These are phyloP conservation scores for Alexandromys fortis DNA, from an alignment of 2,113 vertebrate genomes.

Conservation along the genomic window DNA sequence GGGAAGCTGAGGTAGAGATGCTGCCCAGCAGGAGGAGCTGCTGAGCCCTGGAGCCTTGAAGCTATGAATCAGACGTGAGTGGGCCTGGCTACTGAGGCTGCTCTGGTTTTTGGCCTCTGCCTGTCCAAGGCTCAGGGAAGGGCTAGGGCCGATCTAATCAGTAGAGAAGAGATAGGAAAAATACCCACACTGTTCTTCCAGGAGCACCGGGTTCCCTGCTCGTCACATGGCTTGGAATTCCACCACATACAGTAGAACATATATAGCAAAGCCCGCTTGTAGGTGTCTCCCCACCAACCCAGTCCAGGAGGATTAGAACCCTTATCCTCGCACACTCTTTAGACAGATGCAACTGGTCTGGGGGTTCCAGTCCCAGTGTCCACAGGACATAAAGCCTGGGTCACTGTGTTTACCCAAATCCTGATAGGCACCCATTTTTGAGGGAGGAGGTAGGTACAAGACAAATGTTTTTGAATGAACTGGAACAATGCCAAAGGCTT, in stretches of 20 bases:
- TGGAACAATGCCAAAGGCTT: background rate
- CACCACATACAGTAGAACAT: background rate
- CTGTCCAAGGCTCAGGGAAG: background rate
- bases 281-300: background rate
- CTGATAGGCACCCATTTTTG: background rate
- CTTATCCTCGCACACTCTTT: background rate
- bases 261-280: background rate
- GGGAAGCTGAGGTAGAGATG: slow-evolving; percentile 79
- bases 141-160: background rate
- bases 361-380: background rate
- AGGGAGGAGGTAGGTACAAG: background rate
- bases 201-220: background rate
- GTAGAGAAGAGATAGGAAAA: background rate
- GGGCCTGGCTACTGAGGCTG: background rate
- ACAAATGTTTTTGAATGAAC: background rate
- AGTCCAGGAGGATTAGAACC: background rate
- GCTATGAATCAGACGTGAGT: background rate
- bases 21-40: slow-evolving; percentile 84
- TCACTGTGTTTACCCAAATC: background rate
- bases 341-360: background rate
- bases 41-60: slow-evolving; percentile 78
- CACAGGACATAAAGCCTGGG: background rate
- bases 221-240: background rate
- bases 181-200: background rate
- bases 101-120: background rate